phyloP scores from a whole-genome alignment of 2,888 invertebrate genomes.

The Metalampra italica region DNA sequence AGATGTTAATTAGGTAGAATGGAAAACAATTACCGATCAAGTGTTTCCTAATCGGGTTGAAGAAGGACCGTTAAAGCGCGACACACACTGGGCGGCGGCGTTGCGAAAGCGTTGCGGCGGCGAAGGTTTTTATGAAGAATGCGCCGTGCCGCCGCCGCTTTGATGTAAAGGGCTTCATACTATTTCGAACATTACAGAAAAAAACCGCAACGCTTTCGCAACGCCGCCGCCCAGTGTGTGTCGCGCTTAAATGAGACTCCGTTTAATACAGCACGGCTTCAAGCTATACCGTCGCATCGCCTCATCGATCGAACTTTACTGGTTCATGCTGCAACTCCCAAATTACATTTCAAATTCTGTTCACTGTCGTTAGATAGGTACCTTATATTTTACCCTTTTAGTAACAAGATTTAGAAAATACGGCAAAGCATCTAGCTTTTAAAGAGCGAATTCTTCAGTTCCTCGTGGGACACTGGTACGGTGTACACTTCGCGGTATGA shows the following conservation, averaged over 20 bases:
- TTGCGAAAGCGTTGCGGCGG: too few relatives aligned
- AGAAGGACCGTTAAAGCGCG: slow-evolving; percentile 26
- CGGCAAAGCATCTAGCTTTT: background rate
- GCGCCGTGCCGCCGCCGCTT: too few relatives aligned
- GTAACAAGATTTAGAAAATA: background rate
- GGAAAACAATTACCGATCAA: slow-evolving; percentile 20
- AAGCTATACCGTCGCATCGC: slow-evolving; percentile 4
- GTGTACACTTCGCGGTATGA: too few relatives aligned
- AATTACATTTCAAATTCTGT: slow-evolving; percentile 30
- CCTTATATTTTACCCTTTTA: background rate
- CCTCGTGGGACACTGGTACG: too few relatives aligned
- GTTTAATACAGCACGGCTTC: slow-evolving; percentile 42
- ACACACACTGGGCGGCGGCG: too few relatives aligned
- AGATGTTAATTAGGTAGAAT: slow-evolving; percentile 1
- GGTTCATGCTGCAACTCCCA: slow-evolving; percentile 20
- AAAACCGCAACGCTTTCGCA: too few relatives aligned
- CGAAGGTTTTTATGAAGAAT: too few relatives aligned
- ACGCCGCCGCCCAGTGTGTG: too few relatives aligned
- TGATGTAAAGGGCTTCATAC: too few relatives aligned
- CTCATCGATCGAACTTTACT: background rate
- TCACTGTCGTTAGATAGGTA: slow-evolving; percentile 14
- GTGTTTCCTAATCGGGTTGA: slow-evolving; percentile 18
- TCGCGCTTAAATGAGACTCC: slow-evolving; percentile 42
- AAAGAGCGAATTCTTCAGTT: too few relatives aligned
- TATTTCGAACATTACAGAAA: too few relatives aligned